A percentile compares a stretch with the other conserved stretches of the same genome.
phyloP scores from a whole-genome alignment of 2,888 invertebrate genomes.

The Drymonia ruficornis region DNA sequence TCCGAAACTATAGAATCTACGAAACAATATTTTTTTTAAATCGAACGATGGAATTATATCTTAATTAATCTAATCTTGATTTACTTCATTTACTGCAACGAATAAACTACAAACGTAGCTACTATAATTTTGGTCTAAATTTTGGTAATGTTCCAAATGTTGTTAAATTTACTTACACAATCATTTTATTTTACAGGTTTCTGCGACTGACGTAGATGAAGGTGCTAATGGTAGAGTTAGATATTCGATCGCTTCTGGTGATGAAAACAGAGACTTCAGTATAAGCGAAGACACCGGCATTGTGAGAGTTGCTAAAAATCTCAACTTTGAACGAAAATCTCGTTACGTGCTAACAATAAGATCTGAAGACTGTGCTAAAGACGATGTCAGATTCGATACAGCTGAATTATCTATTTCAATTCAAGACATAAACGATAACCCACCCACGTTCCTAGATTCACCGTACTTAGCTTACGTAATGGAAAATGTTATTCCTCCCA shows the following conservation, averaged over 20 bases:
- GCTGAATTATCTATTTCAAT: conserved; percentile 93
- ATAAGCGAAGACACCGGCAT: conserved; percentile 97
- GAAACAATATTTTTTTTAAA: too few relatives aligned
- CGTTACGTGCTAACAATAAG: conserved; percentile 93
- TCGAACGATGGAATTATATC: too few relatives aligned
- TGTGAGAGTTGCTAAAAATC: conserved; percentile 95
- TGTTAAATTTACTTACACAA: background rate
- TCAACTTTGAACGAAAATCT: conserved; percentile 96
- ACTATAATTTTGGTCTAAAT: background rate
- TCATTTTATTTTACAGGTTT: conserved; percentile 84
- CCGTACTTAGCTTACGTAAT: conserved; percentile 97
- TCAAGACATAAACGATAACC: conserved; percentile 97
- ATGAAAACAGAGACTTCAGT: conserved; percentile 95
- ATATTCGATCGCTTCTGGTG: conserved; percentile 95
- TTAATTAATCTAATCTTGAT: too few relatives aligned
- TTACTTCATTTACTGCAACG: too few relatives aligned
- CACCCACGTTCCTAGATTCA: conserved; percentile 96
- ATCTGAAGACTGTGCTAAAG: conserved; percentile 94
- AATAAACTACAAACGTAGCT: too few relatives aligned
- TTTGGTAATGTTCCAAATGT: too few relatives aligned
- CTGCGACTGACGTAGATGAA: conserved; percentile 95
- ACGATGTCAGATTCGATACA: conserved; percentile 89
- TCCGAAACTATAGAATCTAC: background rate
- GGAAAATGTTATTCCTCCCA: conserved; percentile 95
- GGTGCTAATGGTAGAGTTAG: conserved; percentile 96